These are phyloP conservation scores for Macaria notata DNA, from an alignment of 2,888 invertebrate genomes.

Conservation along the genomic window DNA sequence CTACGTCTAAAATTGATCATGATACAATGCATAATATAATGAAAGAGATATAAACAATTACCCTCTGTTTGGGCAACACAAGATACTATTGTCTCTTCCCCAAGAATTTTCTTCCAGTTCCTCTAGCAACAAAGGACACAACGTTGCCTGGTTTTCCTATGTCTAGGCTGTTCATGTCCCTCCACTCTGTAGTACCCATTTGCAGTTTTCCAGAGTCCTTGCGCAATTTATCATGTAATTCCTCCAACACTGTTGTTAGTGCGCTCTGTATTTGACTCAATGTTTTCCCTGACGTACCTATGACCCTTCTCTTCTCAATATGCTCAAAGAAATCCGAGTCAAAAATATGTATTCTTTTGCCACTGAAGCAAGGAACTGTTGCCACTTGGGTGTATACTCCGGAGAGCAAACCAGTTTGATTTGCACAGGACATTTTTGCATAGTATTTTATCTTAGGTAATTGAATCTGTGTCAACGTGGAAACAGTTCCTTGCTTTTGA, in stretches of 20 bases:
- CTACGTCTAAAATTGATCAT: no score
- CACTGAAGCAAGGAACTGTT: slow-evolving; percentile 23
- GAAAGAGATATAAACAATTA: no score
- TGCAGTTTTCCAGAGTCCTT: slow-evolving; percentile 5
- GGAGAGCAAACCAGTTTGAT: slow-evolving; percentile 24
- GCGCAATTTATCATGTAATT: slow-evolving; percentile 1
- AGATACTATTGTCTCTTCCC: no score
- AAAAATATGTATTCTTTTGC: slow-evolving; percentile 10
- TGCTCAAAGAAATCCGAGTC: slow-evolving; percentile 19
- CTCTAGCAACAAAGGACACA: no score
- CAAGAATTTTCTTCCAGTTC: no score
- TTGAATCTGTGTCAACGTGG: not conserved
- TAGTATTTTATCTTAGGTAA: not conserved
- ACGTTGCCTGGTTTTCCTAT: not conserved
- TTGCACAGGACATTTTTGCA: slow-evolving; percentile 32
- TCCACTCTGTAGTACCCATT: slow-evolving; percentile 12
- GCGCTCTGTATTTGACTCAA: slow-evolving; percentile 4
- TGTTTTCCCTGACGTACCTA: slow-evolving; percentile 3
- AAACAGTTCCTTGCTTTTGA: not conserved
- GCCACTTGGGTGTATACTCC: slow-evolving; percentile 33
- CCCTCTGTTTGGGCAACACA: no score
- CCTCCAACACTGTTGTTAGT: slow-evolving; percentile 7
- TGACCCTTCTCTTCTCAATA: slow-evolving; percentile 5
- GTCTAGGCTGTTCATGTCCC: not conserved
- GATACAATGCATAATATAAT: no score